A percentile compares a stretch with the other conserved stretches of the same genome.
Evolutionary conservation across 2,113 vertebrate species (phyloP).

Genomic region (Xyrauchen texanus): DNA sequence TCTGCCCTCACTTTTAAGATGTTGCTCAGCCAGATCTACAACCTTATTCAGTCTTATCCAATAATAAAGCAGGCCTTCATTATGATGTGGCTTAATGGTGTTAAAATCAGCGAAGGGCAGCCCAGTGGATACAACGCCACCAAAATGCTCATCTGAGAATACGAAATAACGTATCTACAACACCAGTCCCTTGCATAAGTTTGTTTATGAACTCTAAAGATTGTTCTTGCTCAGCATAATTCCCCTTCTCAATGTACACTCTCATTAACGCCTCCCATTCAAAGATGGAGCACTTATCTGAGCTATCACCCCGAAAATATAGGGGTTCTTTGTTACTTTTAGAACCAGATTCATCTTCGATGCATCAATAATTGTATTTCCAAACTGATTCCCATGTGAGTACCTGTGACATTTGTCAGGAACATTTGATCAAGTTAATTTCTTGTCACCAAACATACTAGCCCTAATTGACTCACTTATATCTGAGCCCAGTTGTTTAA

Average conservation of each 20-base stretch:
- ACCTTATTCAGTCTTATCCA: slow-evolving; percentile 39
- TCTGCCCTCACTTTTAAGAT: neutral
- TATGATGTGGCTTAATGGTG: neutral
- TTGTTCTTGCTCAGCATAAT: neutral
- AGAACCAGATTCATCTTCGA: too few relatives aligned
- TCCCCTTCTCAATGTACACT: slow-evolving; percentile 12
- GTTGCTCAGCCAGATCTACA: slow-evolving; percentile 30
- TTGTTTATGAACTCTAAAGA: slow-evolving; percentile 15
- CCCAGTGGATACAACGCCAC: neutral
- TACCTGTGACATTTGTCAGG: too few relatives aligned
- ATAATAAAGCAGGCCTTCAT: slow-evolving; percentile 4
- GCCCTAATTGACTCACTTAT: too few relatives aligned
- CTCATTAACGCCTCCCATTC: slow-evolving; percentile 39
- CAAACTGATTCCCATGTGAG: too few relatives aligned
- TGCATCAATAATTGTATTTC: too few relatives aligned
- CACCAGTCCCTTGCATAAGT: slow-evolving; percentile 31
- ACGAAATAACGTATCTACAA: slow-evolving; percentile 21
- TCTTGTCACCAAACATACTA: too few relatives aligned
- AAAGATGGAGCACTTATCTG: slow-evolving; percentile 25
- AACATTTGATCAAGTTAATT: too few relatives aligned
- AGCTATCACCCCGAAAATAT: neutral
- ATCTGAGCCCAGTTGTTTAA: too few relatives aligned
- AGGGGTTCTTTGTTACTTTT: too few relatives aligned
- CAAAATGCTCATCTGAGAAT: slow-evolving; percentile 36
- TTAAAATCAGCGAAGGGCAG: slow-evolving; percentile 40